Evolutionary conservation across 1,140 invertebrate species (phyloP).

Genomic region (Ganaspis sp.): DNA sequence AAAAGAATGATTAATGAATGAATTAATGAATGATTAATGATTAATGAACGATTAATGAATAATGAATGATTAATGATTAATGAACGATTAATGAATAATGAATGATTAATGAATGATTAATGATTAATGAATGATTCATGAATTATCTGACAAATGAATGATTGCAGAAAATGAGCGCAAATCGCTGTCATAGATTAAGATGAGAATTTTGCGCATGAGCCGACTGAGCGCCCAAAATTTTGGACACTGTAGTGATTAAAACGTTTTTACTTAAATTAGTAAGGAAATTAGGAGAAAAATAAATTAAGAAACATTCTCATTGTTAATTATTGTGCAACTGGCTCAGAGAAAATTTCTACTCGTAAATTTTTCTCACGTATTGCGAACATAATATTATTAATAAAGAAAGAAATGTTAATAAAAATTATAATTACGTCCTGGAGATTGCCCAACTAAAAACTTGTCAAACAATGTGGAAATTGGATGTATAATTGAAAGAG

Average conservation of each 20-base stretch:
- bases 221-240: neutral
- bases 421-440: neutral
- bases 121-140: too few species aligned
- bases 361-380: slow-evolving; percentile 3
- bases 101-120: too few species aligned
- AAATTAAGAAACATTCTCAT: neutral
- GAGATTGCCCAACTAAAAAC: neutral
- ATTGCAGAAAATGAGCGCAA: too few species aligned
- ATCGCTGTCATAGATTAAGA: neutral
- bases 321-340: slow-evolving; percentile 12
- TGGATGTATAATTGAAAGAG: slow-evolving; percentile 12
- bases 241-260: slow-evolving; percentile 8
- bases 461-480: slow-evolving; percentile 3
- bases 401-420: neutral
- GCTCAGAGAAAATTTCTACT: slow-evolving; percentile 8
- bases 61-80: too few species aligned
- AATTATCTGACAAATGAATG: too few species aligned
- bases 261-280: slow-evolving; percentile 5
- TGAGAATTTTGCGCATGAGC: neutral
- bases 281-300: neutral
- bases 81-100: too few species aligned
- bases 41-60: too few species aligned
- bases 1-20: too few species aligned
- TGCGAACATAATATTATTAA: slow-evolving; percentile 19
- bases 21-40: too few species aligned